phyloP scores from a whole-genome alignment of 1,140 invertebrate species.

The Stegodyphus mimosarum region DNA sequence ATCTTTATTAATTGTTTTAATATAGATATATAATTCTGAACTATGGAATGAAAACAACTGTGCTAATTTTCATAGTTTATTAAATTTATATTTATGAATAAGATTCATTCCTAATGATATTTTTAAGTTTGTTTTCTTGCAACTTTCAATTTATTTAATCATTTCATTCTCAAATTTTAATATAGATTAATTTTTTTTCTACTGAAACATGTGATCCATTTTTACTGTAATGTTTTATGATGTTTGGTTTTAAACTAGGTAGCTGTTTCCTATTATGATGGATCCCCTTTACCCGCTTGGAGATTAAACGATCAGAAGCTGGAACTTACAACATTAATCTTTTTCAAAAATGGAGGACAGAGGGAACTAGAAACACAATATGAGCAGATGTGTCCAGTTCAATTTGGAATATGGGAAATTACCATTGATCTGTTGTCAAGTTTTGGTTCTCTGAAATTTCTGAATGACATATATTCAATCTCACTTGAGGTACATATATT shows the following conservation, averaged over 20 bases:
- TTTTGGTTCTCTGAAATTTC: conserved; percentile 33
- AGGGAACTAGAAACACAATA: conserved; percentile 70
- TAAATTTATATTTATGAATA: too few species aligned
- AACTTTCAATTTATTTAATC: too few species aligned
- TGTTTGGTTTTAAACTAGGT: conserved; percentile 68
- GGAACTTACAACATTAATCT: conserved; percentile 65
- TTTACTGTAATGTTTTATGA: too few species aligned
- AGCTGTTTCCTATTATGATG: conserved; percentile 81
- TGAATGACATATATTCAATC: conserved; percentile 62
- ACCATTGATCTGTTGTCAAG: conserved; percentile 77
- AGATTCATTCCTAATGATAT: too few species aligned
- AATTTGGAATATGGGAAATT: conserved; percentile 79
- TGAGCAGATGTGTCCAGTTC: conserved; percentile 72
- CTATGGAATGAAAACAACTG: too few species aligned
- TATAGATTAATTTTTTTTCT: too few species aligned
- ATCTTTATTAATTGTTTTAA: too few species aligned
- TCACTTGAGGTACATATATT: conserved; percentile 55
- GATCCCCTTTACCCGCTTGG: conserved; percentile 75
- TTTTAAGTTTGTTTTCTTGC: too few species aligned
- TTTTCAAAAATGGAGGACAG: conserved; percentile 71
- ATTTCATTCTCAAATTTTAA: too few species aligned
- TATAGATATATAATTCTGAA: too few species aligned
- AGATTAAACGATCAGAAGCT: conserved; percentile 73
- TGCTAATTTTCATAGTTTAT: too few species aligned
- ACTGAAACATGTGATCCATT: too few species aligned